Evolutionary conservation across 2,888 invertebrate genomes (phyloP).

Genomic region (Limnephilus auricula): DNA sequence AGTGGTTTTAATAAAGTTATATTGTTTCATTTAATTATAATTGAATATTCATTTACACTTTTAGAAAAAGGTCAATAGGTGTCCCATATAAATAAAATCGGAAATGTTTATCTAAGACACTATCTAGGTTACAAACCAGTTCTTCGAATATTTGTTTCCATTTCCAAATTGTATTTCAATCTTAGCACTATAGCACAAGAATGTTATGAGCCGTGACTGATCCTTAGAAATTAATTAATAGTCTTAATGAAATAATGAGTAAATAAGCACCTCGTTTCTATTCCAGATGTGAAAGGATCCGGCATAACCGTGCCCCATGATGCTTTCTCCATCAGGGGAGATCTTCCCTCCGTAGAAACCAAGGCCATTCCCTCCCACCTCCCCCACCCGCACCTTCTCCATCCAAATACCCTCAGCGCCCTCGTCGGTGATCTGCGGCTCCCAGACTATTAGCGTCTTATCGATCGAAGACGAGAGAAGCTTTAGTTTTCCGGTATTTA

Average conservation of each 20-base stretch:
- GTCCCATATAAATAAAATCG: too few species aligned
- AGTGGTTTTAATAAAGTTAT: too few species aligned
- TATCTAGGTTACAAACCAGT: too few species aligned
- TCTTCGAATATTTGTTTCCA: too few species aligned
- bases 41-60: too few species aligned
- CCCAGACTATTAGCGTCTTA: constrained; percentile 95
- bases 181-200: background rate
- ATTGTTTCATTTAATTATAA: too few species aligned
- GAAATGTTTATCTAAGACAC: too few species aligned
- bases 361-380: constrained; percentile 95
- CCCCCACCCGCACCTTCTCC: constrained; percentile 90
- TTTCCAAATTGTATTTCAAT: background rate
- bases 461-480: constrained; percentile 94
- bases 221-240: background rate
- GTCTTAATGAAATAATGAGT: background rate
- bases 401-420: constrained; percentile 85
- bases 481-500: constrained; percentile 70
- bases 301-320: constrained; percentile 93
- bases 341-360: constrained; percentile 95
- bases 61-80: too few species aligned
- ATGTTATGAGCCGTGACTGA: background rate
- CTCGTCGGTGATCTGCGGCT: constrained; percentile 75
- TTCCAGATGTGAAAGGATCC: constrained; percentile 95
- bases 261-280: constrained; percentile 72
- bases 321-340: constrained; percentile 81